Evolutionary conservation across 2,888 invertebrate genomes (phyloP).

Genomic region (Polietes domitor): DNA sequence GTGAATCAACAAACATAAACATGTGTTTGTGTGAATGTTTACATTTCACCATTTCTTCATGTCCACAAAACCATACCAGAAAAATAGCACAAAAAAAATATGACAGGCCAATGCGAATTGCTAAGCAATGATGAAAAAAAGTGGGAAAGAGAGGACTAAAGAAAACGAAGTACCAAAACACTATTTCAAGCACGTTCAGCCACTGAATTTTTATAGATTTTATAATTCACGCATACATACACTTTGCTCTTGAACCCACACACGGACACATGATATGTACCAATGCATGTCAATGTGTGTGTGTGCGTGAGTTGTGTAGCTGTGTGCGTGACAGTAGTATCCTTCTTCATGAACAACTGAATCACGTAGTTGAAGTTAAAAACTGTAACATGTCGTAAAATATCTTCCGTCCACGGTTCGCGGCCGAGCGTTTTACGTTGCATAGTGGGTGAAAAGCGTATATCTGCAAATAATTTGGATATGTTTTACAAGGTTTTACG

Average conservation of each 20-base stretch:
- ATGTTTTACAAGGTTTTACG: too few relatives aligned
- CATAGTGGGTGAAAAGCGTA: constrained; percentile 3
- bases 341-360: constrained; percentile 50
- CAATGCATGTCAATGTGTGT: constrained; percentile 43
- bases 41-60: constrained; percentile 34
- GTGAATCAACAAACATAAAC: neutral
- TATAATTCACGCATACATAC: constrained; percentile 45
- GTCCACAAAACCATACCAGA: constrained; percentile 41
- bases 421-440: neutral
- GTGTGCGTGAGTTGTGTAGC: neutral
- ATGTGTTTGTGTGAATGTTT: constrained; percentile 21
- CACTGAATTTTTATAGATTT: constrained; percentile 65
- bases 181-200: constrained; percentile 54
- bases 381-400: constrained; percentile 65
- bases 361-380: constrained; percentile 64
- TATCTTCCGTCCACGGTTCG: constrained; percentile 30
- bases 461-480: too few relatives aligned
- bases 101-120: constrained; percentile 8
- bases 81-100: constrained; percentile 4
- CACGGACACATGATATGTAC: neutral
- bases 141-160: neutral
- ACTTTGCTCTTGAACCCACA: neutral
- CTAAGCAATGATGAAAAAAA: neutral
- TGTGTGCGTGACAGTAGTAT: neutral
- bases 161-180: neutral